Evolutionary conservation across 2,888 invertebrate genomes (phyloP).

Genomic region (Podotricha telesiphe): DNA sequence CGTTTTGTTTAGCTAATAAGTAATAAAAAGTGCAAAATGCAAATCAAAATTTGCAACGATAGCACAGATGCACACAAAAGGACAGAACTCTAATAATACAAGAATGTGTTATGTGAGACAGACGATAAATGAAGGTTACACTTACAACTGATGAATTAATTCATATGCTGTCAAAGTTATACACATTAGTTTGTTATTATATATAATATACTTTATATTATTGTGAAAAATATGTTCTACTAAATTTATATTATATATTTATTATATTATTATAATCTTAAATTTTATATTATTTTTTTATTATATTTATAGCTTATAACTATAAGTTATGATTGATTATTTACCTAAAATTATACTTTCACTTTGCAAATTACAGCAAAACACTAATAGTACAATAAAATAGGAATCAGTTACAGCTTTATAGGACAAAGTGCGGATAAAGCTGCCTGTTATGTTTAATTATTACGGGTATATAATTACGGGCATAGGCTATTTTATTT

Average conservation of each 20-base stretch:
- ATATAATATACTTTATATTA: not conserved
- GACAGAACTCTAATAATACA: conserved; percentile 2
- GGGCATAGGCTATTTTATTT: not conserved
- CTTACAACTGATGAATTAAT: no score
- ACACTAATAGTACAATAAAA: no score
- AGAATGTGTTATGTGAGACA: not conserved
- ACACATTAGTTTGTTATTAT: no score
- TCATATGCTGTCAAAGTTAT: not conserved
- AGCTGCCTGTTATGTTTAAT: not conserved
- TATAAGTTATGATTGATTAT: no score
- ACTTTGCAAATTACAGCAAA: no score
- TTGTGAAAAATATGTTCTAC: not conserved
- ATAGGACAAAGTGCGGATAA: no score
- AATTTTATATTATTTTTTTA: no score
- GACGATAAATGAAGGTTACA: not conserved
- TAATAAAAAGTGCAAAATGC: conserved; percentile 31
- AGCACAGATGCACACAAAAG: conserved; percentile 30
- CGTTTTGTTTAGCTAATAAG: conserved; percentile 21
- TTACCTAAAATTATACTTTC: no score
- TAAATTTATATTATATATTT: no score
- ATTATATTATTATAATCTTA: no score
- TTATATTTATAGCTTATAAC: no score
- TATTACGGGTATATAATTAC: not conserved
- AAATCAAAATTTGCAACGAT: conserved; percentile 40
- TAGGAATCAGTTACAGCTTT: no score